Percentiles rank a stretch among this genome's conserved stretches.
Evolutionary conservation across 2,113 vertebrate species (phyloP).

Genomic region (Picathartes gymnocephalus): DNA sequence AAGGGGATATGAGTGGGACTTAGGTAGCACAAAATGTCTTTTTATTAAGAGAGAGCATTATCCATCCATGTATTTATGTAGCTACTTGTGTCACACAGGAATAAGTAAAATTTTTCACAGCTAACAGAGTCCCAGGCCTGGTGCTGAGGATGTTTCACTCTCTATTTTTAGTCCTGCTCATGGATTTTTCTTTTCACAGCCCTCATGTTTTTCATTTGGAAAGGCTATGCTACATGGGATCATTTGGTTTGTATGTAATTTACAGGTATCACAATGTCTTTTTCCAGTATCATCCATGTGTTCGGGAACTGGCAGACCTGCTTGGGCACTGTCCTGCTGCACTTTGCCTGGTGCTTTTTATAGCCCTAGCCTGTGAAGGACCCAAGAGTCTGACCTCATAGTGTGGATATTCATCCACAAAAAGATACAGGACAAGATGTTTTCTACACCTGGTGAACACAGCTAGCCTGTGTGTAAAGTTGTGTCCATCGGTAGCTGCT

Average conservation of each 20-base stretch:
- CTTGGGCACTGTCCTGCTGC: background rate
- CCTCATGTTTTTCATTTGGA: background rate
- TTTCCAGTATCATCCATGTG: background rate
- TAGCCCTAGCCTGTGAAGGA: background rate
- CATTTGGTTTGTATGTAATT: background rate
- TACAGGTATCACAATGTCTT: background rate
- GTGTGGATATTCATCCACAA: background rate
- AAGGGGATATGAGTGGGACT: background rate
- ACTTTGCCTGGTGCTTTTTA: background rate
- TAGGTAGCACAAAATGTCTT: accelerated
- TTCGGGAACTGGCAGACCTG: background rate
- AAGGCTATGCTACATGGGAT: background rate
- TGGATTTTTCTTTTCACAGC: background rate
- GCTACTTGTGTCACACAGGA: background rate
- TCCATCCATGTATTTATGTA: background rate
- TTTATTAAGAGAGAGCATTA: background rate
- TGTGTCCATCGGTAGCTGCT: background rate
- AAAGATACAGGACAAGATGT: background rate
- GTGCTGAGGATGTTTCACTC: background rate
- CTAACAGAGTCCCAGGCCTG: background rate
- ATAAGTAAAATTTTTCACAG: background rate
- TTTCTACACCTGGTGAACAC: background rate
- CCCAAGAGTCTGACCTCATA: background rate
- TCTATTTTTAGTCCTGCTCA: background rate
- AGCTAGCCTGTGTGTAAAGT: background rate